phyloP scores from a whole-genome alignment of 2,113 vertebrate species.

The Mesoclemmys tuberculata region DNA sequence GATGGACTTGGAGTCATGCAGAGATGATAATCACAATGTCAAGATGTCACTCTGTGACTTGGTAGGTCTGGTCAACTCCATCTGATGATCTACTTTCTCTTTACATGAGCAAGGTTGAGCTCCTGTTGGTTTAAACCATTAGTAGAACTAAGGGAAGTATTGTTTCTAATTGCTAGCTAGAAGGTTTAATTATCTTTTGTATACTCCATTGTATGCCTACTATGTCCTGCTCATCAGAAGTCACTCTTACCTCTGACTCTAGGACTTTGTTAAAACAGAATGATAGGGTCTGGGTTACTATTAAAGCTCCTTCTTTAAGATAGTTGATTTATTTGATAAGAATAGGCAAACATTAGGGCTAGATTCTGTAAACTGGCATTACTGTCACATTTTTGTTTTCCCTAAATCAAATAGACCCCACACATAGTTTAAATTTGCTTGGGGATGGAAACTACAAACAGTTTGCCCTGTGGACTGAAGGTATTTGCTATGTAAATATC shows the following conservation, averaged over 20 bases:
- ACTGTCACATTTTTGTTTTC: slow-evolving; percentile 60
- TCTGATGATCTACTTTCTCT: background rate
- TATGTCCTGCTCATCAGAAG: slow-evolving; percentile 25
- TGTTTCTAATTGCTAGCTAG: background rate
- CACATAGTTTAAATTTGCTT: slow-evolving; percentile 46
- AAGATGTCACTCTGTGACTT: fast-evolving
- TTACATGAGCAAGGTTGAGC: background rate
- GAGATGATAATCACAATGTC: background rate
- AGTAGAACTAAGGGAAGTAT: background rate
- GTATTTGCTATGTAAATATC: slow-evolving; percentile 57
- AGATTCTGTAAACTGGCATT: background rate
- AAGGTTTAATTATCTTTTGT: background rate
- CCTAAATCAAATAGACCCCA: slow-evolving; percentile 59
- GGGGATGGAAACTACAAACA: slow-evolving; percentile 59
- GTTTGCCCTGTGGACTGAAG: slow-evolving; percentile 50
- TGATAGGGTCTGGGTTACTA: slow-evolving; percentile 35
- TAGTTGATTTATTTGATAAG: slow-evolving; percentile 62
- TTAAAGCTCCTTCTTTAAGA: slow-evolving; percentile 56
- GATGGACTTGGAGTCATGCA: background rate
- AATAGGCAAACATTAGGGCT: background rate
- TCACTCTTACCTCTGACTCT: background rate
- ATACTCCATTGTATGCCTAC: background rate
- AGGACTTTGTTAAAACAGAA: slow-evolving; percentile 51
- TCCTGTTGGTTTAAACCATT: background rate
- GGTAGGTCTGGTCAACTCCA: background rate